Conservation (phyloP, 2,888 invertebrate species). For the Parnassius glacialis region DNA sequence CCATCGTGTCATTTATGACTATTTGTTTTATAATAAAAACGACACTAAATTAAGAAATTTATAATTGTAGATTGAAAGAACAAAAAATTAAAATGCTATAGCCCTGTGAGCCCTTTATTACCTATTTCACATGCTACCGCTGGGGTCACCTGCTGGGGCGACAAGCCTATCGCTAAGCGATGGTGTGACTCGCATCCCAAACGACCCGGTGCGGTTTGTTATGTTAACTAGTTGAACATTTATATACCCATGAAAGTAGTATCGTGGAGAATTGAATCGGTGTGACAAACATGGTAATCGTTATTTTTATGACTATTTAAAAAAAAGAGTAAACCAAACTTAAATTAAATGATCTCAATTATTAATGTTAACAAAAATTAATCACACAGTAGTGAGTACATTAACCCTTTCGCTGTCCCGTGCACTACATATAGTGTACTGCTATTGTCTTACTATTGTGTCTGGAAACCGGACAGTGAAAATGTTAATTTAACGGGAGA, state of each 20-base stretch:
- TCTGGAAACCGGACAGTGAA: too few relatives aligned
- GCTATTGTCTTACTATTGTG: too few relatives aligned
- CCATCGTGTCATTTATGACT: too few relatives aligned
- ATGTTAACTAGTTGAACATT: conserved; percentile 20
- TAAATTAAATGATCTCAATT: too few relatives aligned
- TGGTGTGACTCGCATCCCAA: conserved; percentile 20
- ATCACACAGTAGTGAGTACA: too few relatives aligned
- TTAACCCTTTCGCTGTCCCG: too few relatives aligned
- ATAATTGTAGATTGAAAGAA: too few relatives aligned
- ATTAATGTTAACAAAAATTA: too few relatives aligned
- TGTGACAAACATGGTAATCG: neutral
- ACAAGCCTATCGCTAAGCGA: conserved; percentile 14
- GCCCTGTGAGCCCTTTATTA: conserved; percentile 1
- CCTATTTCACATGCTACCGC: conserved; percentile 10
- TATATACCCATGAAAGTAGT: conserved; percentile 1
- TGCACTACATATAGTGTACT: too few relatives aligned
- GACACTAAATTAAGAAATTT: too few relatives aligned
- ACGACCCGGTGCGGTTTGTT: conserved; percentile 11
- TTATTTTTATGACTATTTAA: neutral
- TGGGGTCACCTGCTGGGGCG: conserved; percentile 20
- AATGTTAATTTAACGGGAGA: too few relatives aligned
- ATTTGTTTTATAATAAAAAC: too few relatives aligned
- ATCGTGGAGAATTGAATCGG: neutral
- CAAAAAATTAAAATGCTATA: neutral
- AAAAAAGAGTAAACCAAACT: neutral